These are phyloP conservation scores for Nothura maculosa DNA, from an alignment of 2,797 vertebrate species.

Conservation along the genomic window DNA sequence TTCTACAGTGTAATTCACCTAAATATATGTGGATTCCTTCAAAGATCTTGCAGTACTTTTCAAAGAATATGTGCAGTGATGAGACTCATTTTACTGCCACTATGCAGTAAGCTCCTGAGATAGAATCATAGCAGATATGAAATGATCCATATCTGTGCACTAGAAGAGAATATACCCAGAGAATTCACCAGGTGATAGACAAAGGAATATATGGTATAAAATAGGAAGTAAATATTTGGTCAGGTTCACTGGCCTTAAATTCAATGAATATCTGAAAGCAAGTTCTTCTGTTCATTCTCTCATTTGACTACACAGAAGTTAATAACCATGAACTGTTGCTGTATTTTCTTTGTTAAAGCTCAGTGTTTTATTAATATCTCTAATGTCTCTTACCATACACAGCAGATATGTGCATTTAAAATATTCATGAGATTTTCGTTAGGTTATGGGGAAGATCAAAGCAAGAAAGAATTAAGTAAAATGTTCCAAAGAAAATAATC, in stretches of 20 bases:
- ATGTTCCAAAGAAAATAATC: not conserved
- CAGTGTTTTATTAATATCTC: not conserved
- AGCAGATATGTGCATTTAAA: not conserved
- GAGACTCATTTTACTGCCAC: not conserved
- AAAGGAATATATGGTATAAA: not conserved
- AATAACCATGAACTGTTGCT: not conserved
- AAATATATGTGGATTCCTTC: not conserved
- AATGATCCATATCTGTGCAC: not conserved
- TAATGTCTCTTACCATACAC: not conserved
- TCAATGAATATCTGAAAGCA: not conserved
- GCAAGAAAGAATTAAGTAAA: not conserved
- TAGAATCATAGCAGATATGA: not conserved
- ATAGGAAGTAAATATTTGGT: not conserved
- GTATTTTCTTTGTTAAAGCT: not conserved
- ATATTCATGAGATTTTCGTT: not conserved
- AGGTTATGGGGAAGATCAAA: not conserved
- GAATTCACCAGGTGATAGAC: not conserved
- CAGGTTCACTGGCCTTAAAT: not conserved
- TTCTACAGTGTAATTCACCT: not conserved
- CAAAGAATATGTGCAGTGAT: not conserved
- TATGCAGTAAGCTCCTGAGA: rapidly evolving
- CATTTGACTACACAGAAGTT: not conserved
- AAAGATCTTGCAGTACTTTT: not conserved
- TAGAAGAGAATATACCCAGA: not conserved
- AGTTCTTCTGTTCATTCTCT: not conserved